A percentile compares a stretch with the other conserved stretches of the same genome.
phyloP scores from a whole-genome alignment of 2,797 vertebrate genomes.

The Darevskia nairensis region DNA sequence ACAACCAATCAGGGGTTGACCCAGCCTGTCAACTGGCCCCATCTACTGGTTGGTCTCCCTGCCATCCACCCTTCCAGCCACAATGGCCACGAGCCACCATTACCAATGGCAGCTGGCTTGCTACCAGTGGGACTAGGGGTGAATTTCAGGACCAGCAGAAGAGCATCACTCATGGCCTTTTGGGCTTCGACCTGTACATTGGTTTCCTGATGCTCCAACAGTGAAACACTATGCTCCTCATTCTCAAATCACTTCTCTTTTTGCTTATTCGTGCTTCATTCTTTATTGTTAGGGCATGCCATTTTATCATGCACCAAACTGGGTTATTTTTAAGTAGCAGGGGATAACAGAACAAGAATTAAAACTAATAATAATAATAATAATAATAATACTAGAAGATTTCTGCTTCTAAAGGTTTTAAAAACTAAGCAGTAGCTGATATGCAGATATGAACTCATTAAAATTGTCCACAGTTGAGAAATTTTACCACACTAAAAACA shows the following conservation, averaged over 20 bases:
- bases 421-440: background rate
- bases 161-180: background rate
- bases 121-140: background rate
- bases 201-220: background rate
- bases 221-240: background rate
- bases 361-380: background rate
- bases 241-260: background rate
- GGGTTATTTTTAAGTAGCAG: background rate
- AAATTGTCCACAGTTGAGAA: background rate
- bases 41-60: too few species aligned
- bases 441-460: background rate
- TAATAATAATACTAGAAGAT: background rate
- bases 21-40: too few species aligned
- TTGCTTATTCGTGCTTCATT: background rate
- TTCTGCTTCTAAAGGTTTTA: background rate
- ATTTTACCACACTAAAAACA: background rate
- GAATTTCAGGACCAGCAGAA: background rate
- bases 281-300: background rate
- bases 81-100: too few species aligned
- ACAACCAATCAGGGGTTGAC: too few species aligned
- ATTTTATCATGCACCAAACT: background rate
- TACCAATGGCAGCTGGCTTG: background rate
- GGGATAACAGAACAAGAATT: background rate
- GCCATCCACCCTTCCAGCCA: too few species aligned
- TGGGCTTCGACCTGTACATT: background rate